These are phyloP conservation scores for Lacerta viridis DNA, from an alignment of 2,797 vertebrate genomes.

Conservation along the genomic window DNA sequence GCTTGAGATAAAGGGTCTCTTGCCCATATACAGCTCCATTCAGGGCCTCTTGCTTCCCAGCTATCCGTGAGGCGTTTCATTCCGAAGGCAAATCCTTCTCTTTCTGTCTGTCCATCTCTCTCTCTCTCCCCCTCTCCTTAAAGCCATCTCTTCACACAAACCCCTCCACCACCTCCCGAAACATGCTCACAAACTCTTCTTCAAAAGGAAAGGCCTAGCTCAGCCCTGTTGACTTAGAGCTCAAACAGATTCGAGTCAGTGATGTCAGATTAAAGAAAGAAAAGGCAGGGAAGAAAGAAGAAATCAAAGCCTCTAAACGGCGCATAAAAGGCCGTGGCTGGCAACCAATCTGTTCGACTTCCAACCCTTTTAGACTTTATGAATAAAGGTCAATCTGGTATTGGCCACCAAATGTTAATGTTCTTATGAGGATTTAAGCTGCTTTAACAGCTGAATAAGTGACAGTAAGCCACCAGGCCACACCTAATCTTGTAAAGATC, in stretches of 20 bases:
- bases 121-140: constrained; percentile 57
- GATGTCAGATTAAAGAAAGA: constrained; percentile 90
- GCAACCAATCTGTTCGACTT: constrained; percentile 87
- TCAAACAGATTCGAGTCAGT: constrained; percentile 86
- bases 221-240: constrained; percentile 87
- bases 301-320: constrained; percentile 88
- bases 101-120: neutral
- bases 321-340: constrained; percentile 85
- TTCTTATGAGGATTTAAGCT: constrained; percentile 87
- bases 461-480: constrained; percentile 80
- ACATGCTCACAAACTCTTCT: constrained; percentile 69
- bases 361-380: constrained; percentile 86
- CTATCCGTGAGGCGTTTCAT: constrained; percentile 84
- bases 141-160: constrained; percentile 76
- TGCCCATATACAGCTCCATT: constrained; percentile 70
- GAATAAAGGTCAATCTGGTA: constrained; percentile 88
- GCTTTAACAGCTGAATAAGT: constrained; percentile 88
- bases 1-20: constrained; percentile 48
- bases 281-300: constrained; percentile 77
- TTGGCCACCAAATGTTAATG: constrained; percentile 86
- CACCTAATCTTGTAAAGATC: constrained; percentile 78
- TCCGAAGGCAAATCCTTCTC: constrained; percentile 83
- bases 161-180: constrained; percentile 29
- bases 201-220: constrained; percentile 80
- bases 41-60: constrained; percentile 71